These are phyloP conservation scores for Parasteatoda tepidariorum DNA, from an alignment of 1,140 invertebrate species.

Conservation along the genomic window DNA sequence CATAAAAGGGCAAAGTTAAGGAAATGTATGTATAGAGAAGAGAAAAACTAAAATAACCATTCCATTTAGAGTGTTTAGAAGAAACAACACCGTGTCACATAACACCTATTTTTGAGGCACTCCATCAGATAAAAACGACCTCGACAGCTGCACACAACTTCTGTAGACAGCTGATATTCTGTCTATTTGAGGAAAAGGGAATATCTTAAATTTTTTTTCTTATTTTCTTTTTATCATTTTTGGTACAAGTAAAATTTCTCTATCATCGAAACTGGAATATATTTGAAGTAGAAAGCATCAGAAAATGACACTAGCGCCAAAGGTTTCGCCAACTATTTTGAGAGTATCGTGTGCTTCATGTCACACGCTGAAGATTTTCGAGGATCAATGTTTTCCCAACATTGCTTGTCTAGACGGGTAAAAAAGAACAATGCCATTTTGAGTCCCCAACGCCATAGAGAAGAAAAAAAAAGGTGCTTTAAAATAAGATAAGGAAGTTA, in stretches of 20 bases:
- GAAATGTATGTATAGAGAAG: too few relatives aligned
- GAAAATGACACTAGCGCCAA: conserved; percentile 31
- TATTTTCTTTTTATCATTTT: background rate
- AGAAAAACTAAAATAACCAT: background rate
- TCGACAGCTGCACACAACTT: background rate
- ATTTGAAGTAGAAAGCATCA: conserved; percentile 15
- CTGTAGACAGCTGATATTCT: background rate
- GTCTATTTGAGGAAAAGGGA: background rate
- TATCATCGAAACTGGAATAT: background rate
- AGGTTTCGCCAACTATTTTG: conserved; percentile 21
- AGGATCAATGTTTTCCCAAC: conserved; percentile 16
- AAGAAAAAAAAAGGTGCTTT: too few relatives aligned
- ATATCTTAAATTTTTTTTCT: background rate
- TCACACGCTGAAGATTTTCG: background rate
- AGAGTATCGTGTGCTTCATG: background rate
- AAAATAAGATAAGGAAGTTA: too few relatives aligned
- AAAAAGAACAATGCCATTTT: background rate
- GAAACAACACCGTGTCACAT: background rate
- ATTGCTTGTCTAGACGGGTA: background rate
- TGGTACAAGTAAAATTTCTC: background rate
- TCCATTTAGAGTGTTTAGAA: background rate
- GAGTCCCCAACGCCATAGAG: too few relatives aligned
- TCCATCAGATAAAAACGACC: background rate
- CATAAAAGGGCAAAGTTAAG: too few relatives aligned
- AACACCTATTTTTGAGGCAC: background rate